phyloP scores from a whole-genome alignment of 2,113 vertebrate species.

The Sylvicapra grimmia region DNA sequence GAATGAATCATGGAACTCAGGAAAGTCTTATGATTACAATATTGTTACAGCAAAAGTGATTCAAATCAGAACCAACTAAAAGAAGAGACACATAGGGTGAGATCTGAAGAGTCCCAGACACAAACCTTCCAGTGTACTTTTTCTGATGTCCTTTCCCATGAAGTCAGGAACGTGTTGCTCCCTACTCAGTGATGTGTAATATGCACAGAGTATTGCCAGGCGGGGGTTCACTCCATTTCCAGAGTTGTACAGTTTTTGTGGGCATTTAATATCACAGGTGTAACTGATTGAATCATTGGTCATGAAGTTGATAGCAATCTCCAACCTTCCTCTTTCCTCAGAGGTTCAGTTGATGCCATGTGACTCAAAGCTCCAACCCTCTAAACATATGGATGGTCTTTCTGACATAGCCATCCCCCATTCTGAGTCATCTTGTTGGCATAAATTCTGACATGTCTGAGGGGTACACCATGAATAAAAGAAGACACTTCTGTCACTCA shows the following conservation, averaged over 20 bases:
- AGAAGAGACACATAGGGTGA: neutral
- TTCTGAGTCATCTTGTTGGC: neutral
- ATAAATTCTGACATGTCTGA: neutral
- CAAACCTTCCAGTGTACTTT: neutral
- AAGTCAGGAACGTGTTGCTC: neutral
- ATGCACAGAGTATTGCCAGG: neutral
- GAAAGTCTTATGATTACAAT: neutral
- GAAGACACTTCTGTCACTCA: neutral
- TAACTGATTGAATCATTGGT: neutral
- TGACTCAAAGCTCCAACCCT: neutral
- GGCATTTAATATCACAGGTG: neutral
- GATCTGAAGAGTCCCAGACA: neutral
- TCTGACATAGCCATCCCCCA: neutral
- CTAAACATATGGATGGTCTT: neutral
- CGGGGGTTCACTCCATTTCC: neutral
- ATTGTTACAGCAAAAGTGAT: neutral
- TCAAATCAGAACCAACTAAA: neutral
- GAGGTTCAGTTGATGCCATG: neutral
- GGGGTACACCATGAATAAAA: neutral
- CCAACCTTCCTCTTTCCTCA: neutral
- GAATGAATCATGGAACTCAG: neutral
- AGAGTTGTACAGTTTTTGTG: neutral
- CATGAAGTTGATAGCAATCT: neutral
- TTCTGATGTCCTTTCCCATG: neutral
- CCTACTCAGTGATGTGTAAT: neutral